These are phyloP conservation scores for Calephelis perditalis DNA, from an alignment of 2,888 invertebrate species.

Conservation along the genomic window DNA sequence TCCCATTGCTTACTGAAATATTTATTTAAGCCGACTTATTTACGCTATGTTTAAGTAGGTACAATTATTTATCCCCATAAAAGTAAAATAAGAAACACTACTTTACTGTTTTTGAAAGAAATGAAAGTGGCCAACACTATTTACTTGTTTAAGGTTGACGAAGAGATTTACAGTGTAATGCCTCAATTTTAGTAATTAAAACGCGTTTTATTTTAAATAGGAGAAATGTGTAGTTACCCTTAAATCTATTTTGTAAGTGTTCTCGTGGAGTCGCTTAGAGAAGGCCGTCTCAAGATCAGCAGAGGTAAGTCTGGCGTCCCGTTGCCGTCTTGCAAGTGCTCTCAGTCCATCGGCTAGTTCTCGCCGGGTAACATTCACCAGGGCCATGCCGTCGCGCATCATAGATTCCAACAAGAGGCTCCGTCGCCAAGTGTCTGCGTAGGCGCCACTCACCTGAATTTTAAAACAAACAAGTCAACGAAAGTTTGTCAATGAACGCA, in stretches of 20 bases:
- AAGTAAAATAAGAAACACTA: no score
- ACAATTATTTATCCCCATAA: no score
- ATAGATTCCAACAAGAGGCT: constrained; percentile 64
- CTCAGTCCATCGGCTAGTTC: constrained; percentile 74
- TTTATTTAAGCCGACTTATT: no score
- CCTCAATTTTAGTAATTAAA: no score
- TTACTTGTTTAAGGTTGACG: no score
- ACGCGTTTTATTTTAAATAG: no score
- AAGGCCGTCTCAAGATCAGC: constrained; percentile 58
- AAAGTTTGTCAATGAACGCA: constrained; percentile 1
- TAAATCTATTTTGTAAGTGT: constrained; percentile 57
- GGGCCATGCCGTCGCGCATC: constrained; percentile 69
- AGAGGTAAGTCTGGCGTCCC: constrained; percentile 54
- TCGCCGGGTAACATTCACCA: constrained; percentile 72
- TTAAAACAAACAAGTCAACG: background rate
- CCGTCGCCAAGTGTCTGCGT: constrained; percentile 79
- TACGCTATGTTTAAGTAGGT: no score
- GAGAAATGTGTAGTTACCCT: constrained; percentile 43
- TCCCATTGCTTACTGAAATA: background rate
- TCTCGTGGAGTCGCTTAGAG: constrained; percentile 54
- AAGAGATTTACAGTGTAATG: no score
- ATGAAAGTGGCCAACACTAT: no score
- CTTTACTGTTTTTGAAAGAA: no score
- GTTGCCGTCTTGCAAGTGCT: constrained; percentile 57
- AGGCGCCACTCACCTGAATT: constrained; percentile 79